phyloP scores from a whole-genome alignment of 37 sponge, comb jelly and placozoan genomes.

The Lycopodina hypogea region DNA sequence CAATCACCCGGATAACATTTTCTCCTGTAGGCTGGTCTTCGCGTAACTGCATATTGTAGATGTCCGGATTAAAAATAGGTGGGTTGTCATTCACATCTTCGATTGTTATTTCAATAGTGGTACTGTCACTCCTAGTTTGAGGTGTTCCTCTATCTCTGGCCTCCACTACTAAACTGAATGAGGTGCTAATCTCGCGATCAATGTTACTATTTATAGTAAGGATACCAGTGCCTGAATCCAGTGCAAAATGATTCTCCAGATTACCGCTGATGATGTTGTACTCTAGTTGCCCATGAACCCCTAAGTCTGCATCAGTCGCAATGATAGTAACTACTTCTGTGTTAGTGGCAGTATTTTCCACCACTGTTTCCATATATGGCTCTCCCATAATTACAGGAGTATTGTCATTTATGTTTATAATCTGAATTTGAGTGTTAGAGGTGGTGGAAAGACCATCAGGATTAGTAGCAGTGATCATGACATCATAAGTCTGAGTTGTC shows the following conservation, averaged over 20 bases:
- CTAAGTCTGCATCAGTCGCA: constrained; percentile 61
- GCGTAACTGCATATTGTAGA: constrained; percentile 23
- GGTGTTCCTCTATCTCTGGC: constrained; percentile 37
- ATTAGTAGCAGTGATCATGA: constrained; percentile 55
- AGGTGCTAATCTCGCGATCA: constrained; percentile 25
- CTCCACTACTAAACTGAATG: constrained; percentile 17
- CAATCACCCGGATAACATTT: constrained; percentile 30
- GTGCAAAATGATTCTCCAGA: constrained; percentile 22
- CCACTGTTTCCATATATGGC: constrained; percentile 13
- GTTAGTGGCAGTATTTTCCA: constrained; percentile 16
- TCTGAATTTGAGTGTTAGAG: not conserved
- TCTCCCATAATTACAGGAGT: constrained; percentile 26
- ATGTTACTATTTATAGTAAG: constrained; percentile 29
- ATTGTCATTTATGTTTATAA: constrained; percentile 65
- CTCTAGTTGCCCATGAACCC: constrained; percentile 31
- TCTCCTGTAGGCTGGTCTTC: constrained; percentile 27
- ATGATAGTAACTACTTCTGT: constrained; percentile 23
- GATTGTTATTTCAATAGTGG: constrained; percentile 47
- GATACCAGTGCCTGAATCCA: constrained; percentile 11
- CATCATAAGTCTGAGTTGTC: not conserved
- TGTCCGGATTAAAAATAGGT: constrained; percentile 49
- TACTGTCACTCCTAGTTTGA: not conserved
- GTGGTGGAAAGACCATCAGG: not conserved
- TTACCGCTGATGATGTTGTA: constrained; percentile 50
- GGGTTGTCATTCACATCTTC: constrained; percentile 80